Percentiles rank a stretch among this genome's conserved stretches.
phyloP scores from a whole-genome alignment of 2,113 vertebrate species.

The Bujurquina vittata region DNA sequence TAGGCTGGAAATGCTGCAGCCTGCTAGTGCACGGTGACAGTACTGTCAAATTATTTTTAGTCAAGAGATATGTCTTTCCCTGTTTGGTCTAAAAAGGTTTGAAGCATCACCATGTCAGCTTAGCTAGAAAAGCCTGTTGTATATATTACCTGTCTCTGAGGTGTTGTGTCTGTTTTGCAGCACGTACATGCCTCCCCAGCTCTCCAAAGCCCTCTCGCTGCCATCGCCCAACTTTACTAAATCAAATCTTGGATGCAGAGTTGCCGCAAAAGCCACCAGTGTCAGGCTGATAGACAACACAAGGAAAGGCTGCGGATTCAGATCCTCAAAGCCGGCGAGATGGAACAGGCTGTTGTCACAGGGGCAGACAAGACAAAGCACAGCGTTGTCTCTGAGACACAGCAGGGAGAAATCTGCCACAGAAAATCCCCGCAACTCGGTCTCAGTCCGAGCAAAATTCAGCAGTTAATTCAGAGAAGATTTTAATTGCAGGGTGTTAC shows the following conservation, averaged over 20 bases:
- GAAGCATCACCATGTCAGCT: conserved; percentile 32
- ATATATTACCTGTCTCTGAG: conserved; percentile 29
- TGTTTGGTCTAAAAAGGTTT: conserved; percentile 47
- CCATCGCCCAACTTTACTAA: conserved; percentile 50
- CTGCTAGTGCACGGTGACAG: conserved; percentile 11
- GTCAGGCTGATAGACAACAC: conserved; percentile 64
- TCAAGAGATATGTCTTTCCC: not conserved
- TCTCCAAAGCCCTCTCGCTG: not conserved
- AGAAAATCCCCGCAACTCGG: conserved; percentile 23
- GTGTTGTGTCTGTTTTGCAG: conserved; percentile 15
- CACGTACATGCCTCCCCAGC: not conserved
- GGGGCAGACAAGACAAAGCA: conserved; percentile 47
- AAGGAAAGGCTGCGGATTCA: conserved; percentile 30
- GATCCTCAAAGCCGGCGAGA: conserved; percentile 55
- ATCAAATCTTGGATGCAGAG: conserved; percentile 60
- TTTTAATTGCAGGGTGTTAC: conserved; percentile 6
- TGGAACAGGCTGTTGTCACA: conserved; percentile 45
- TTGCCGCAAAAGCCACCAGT: conserved; percentile 52
- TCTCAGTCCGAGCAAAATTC: conserved; percentile 44
- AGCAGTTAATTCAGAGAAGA: conserved; percentile 64
- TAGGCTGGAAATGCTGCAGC: not conserved
- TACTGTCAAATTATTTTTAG: conserved; percentile 33
- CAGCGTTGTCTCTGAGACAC: conserved; percentile 36
- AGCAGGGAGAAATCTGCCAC: conserved; percentile 38
- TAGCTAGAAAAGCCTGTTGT: conserved; percentile 41